Conservation (phyloP, 2,888 invertebrate species). For the Nebria brevicollis region DNA sequence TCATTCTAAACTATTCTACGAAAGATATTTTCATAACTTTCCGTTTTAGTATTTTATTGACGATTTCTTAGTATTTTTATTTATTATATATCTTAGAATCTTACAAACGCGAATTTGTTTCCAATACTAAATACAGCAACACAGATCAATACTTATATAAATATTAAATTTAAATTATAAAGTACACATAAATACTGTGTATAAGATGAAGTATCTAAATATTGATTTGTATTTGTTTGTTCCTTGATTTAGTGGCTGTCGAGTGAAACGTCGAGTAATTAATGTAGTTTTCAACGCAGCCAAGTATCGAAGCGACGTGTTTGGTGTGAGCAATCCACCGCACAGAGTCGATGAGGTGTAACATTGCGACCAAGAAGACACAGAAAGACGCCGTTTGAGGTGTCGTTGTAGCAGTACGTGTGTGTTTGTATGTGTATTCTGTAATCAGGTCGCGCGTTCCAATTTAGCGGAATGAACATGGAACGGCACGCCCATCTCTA, state of each 20-base stretch:
- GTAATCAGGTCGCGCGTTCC: constrained; percentile 47
- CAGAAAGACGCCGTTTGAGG: constrained; percentile 26
- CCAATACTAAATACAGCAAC: no score
- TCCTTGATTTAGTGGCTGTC: neutral
- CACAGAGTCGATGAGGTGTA: constrained; percentile 6
- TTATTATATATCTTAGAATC: no score
- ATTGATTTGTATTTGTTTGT: neutral
- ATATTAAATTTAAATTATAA: neutral
- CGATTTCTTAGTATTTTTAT: no score
- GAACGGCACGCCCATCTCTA: constrained; percentile 39
- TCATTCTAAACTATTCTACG: no score
- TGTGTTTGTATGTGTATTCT: constrained; percentile 37
- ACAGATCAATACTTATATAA: no score
- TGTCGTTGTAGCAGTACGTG: constrained; percentile 6
- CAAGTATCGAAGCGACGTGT: neutral
- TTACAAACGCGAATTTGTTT: no score
- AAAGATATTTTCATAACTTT: no score
- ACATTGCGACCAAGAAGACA: neutral
- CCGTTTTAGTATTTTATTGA: no score
- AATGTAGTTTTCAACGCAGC: constrained; percentile 29
- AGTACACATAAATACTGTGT: neutral
- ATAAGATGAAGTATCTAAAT: neutral
- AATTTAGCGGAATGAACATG: constrained; percentile 45
- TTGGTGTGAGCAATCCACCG: neutral
- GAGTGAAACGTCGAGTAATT: constrained; percentile 20